Percentiles rank a stretch among this genome's conserved stretches.
These are phyloP conservation scores for Micrasema longulum DNA, from an alignment of 1,140 invertebrate genomes.

Conservation along the genomic window DNA sequence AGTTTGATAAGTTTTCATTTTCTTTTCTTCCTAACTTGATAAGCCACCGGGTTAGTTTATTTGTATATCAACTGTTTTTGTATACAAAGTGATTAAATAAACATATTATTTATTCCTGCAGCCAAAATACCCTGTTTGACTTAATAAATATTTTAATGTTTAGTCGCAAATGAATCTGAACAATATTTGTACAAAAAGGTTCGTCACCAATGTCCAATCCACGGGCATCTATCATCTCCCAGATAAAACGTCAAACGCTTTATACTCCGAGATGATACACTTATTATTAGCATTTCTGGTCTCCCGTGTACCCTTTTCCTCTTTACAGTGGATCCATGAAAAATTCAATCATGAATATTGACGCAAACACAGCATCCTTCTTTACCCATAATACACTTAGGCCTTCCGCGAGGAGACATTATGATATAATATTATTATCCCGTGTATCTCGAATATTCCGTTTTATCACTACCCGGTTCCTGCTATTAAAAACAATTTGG, in stretches of 20 bases:
- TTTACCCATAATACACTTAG: slow-evolving; percentile 36
- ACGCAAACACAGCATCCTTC: slow-evolving; percentile 37
- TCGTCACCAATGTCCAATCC: slow-evolving; percentile 45
- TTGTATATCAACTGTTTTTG: no score
- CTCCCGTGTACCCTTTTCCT: slow-evolving; percentile 48
- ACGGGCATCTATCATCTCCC: slow-evolving; percentile 54
- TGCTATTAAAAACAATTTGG: slow-evolving; percentile 23
- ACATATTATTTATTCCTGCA: no score
- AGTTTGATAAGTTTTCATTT: no score
- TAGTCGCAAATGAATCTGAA: background rate
- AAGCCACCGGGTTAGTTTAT: no score
- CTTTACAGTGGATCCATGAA: slow-evolving; percentile 47
- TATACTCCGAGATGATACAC: slow-evolving; percentile 51
- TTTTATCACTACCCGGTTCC: slow-evolving; percentile 7
- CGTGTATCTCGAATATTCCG: background rate
- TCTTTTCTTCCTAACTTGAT: no score
- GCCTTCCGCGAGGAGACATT: slow-evolving; percentile 1
- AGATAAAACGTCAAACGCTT: slow-evolving; percentile 55
- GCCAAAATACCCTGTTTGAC: no score
- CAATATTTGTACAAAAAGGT: slow-evolving; percentile 10
- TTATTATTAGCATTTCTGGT: slow-evolving; percentile 54
- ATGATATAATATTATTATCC: background rate
- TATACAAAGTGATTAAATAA: no score
- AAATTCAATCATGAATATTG: slow-evolving; percentile 56
- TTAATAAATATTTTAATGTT: no score